Conservation (phyloP, 1,140 invertebrate species). For the Pseudomyrmex dendroicus region DNA sequence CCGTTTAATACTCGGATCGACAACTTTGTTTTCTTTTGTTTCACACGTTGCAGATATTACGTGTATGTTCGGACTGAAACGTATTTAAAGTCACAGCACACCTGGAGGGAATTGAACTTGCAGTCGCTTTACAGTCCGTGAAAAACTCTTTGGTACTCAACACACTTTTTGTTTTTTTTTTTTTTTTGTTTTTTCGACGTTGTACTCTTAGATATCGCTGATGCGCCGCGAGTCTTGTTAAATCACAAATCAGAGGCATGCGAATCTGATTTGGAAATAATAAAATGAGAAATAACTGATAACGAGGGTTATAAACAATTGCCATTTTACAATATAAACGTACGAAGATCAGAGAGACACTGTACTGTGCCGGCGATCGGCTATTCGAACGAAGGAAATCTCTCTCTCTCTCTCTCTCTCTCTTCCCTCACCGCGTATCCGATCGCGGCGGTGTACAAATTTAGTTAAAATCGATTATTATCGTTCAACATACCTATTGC, state of each 20-base stretch:
- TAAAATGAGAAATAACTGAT: background rate
- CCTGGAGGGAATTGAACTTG: constrained; percentile 57
- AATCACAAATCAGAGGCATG: constrained; percentile 41
- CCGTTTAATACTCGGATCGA: constrained; percentile 18
- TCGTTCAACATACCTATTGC: constrained; percentile 42
- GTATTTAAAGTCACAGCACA: constrained; percentile 48
- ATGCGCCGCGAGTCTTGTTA: constrained; percentile 23
- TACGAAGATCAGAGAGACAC: constrained; percentile 31
- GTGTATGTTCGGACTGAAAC: constrained; percentile 40
- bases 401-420: too few relatives aligned
- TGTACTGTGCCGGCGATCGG: too few relatives aligned
- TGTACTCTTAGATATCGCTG: constrained; percentile 65
- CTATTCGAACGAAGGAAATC: too few relatives aligned
- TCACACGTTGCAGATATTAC: constrained; percentile 33
- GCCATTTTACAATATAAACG: constrained; percentile 37
- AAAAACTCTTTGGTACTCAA: constrained; percentile 61
- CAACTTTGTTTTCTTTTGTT: constrained; percentile 8
- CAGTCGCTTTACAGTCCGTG: constrained; percentile 47
- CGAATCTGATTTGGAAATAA: constrained; percentile 27
- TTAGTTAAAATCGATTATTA: constrained; percentile 31
- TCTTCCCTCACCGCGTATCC: too few relatives aligned
- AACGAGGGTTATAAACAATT: constrained; percentile 48
- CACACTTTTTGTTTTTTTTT: background rate
- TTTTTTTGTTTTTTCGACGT: constrained; percentile 33
- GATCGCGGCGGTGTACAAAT: too few relatives aligned